Conservation (phyloP, 2,797 vertebrate species). For the Buphagus erythrorhynchus region DNA sequence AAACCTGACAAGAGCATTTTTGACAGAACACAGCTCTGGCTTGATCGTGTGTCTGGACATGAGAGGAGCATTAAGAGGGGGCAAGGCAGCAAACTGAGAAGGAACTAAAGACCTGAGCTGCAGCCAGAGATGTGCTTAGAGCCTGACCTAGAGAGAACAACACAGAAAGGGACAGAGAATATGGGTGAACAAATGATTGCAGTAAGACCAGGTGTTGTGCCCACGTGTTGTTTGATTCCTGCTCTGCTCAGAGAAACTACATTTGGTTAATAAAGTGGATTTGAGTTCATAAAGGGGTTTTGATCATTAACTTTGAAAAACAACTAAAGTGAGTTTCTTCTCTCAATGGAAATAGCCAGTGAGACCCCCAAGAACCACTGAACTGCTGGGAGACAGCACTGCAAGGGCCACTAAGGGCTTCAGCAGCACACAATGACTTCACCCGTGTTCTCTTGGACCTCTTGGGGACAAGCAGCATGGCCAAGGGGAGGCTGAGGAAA, state of each 20-base stretch:
- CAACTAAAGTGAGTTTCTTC: not conserved
- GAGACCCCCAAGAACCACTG: not conserved
- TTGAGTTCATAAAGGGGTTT: not conserved
- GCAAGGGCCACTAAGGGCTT: not conserved
- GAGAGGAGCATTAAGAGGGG: not conserved
- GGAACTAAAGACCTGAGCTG: not conserved
- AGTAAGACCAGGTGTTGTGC: not conserved
- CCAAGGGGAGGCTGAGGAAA: not conserved
- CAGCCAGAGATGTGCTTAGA: not conserved
- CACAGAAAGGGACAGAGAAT: not conserved
- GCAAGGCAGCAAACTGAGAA: not conserved
- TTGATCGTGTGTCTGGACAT: fast-evolving
- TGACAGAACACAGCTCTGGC: not conserved
- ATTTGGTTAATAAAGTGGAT: not conserved
- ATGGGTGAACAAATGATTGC: not conserved
- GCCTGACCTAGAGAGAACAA: not conserved
- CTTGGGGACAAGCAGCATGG: not conserved
- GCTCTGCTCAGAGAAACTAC: not conserved
- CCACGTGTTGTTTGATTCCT: not conserved
- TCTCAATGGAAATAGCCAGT: not conserved
- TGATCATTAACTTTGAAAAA: not conserved
- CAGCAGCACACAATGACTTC: fast-evolving
- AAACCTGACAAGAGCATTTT: not conserved
- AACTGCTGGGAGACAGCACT: not conserved
- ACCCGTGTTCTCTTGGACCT: not conserved